Conservation (phyloP, 2,797 vertebrate species). For the Enteromius anoplus region DNA sequence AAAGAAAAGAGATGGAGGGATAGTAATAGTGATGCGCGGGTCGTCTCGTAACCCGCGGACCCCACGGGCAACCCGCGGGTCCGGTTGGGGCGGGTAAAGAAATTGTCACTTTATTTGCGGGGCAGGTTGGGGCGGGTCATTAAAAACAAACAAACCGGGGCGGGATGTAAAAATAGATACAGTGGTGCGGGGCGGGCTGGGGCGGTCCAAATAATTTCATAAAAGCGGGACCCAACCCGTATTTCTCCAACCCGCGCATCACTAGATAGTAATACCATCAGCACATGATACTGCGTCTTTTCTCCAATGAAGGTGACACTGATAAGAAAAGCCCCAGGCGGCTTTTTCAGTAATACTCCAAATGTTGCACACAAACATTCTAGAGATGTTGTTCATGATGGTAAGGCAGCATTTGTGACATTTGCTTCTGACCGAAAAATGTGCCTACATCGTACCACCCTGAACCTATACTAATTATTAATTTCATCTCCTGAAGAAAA, state of each 20-base stretch:
- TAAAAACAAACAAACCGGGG: too few species aligned
- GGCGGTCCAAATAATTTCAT: too few species aligned
- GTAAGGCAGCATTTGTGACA: not conserved
- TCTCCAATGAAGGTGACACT: not conserved
- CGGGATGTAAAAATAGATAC: too few species aligned
- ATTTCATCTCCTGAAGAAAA: not conserved
- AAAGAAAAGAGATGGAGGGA: not conserved
- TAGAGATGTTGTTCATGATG: not conserved
- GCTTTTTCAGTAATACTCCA: not conserved
- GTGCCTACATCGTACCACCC: not conserved
- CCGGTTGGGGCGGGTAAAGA: too few species aligned
- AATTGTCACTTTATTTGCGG: too few species aligned
- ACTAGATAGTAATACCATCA: not conserved
- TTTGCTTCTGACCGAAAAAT: not conserved
- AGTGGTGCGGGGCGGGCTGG: too few species aligned
- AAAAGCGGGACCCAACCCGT: too few species aligned
- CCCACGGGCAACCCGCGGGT: too few species aligned
- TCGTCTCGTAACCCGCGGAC: too few species aligned
- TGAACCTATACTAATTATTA: not conserved
- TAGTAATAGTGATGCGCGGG: too few species aligned
- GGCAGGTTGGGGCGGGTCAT: too few species aligned
- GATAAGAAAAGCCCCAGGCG: not conserved
- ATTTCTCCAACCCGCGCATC: too few species aligned
- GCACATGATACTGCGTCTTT: not conserved
- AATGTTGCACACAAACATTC: conserved; percentile 3